These are phyloP conservation scores for Nothura maculosa DNA, from an alignment of 2,797 vertebrate species.

Conservation along the genomic window DNA sequence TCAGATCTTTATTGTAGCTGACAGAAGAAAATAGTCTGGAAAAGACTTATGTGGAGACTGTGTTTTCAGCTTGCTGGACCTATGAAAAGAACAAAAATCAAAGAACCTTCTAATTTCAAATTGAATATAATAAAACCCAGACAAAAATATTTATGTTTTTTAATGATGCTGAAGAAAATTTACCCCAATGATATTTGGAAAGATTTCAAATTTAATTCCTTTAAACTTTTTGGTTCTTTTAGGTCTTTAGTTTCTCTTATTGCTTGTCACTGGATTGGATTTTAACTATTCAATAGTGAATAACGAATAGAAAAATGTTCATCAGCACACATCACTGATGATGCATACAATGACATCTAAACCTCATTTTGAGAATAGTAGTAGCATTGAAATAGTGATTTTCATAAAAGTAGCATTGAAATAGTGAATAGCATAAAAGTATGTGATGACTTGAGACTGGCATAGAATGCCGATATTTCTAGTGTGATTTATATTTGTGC, in stretches of 20 bases:
- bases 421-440: background rate
- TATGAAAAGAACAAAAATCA: no score
- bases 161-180: no score
- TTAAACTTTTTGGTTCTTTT: background rate
- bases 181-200: no score
- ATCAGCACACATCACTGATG: background rate
- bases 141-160: no score
- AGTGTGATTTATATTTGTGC: background rate
- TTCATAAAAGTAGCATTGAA: background rate
- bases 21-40: background rate
- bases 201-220: background rate
- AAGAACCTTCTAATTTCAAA: no score
- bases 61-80: no score
- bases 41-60: no score
- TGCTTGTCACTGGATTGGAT: background rate
- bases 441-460: background rate
- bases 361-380: background rate
- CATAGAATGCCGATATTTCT: background rate
- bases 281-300: background rate
- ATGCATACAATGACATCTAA: background rate
- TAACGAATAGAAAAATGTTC: background rate
- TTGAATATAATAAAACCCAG: no score
- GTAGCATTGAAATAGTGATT: background rate
- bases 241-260: background rate
- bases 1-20: background rate